Evolutionary conservation across 2,113 vertebrate species (phyloP).

Genomic region (Pyrgilauda ruficollis): DNA sequence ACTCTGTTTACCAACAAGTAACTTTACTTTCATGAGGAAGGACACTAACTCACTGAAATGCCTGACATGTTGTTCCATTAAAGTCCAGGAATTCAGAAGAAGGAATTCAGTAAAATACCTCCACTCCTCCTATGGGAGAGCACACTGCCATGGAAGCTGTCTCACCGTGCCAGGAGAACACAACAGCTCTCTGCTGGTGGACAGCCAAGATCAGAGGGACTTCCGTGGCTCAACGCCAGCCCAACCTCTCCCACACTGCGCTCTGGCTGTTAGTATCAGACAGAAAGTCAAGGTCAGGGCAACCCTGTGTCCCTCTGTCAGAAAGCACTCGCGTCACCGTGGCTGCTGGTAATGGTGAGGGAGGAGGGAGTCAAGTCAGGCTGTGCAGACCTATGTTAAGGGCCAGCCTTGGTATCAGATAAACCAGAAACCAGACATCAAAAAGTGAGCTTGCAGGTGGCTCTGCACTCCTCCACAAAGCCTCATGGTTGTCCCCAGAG

Average conservation of each 20-base stretch:
- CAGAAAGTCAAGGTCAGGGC: constrained; percentile 23
- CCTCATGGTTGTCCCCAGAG: neutral
- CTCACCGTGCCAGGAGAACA: neutral
- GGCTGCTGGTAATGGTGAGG: neutral
- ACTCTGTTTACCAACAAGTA: neutral
- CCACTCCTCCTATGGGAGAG: neutral
- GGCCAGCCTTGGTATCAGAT: neutral
- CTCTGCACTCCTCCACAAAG: neutral
- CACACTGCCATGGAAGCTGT: neutral
- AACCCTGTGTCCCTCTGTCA: neutral
- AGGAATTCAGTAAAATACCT: neutral
- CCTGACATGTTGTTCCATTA: neutral
- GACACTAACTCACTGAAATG: neutral
- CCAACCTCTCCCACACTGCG: neutral
- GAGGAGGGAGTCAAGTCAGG: neutral
- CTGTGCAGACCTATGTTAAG: neutral
- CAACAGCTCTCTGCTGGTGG: neutral
- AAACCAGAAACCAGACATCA: neutral
- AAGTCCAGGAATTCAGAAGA: neutral
- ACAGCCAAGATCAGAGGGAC: neutral
- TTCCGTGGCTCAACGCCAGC: neutral
- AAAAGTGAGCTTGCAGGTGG: neutral
- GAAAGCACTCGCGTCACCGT: neutral
- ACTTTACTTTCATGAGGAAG: neutral
- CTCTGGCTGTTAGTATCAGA: neutral